Conservation (phyloP, 2,113 vertebrate genomes). For the Charadrius vociferus region DNA sequence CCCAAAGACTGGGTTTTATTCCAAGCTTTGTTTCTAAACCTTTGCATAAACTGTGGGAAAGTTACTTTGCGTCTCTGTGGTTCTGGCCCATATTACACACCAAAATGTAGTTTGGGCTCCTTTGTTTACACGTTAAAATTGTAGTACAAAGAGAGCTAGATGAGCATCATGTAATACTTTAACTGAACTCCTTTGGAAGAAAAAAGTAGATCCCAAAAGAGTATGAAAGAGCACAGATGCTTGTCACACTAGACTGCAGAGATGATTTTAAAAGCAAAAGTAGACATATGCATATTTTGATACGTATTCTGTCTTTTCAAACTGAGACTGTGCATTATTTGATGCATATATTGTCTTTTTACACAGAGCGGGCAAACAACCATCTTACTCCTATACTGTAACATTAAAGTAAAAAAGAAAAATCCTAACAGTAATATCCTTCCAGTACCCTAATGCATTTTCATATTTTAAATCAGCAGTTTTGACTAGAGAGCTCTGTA, state of each 20-base stretch:
- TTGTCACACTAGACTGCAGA: not conserved
- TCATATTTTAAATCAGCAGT: conserved; percentile 31
- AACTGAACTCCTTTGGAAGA: not conserved
- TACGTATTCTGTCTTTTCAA: not conserved
- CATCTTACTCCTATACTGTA: not conserved
- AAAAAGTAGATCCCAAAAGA: not conserved
- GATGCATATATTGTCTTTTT: not conserved
- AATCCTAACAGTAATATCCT: not conserved
- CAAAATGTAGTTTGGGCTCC: not conserved
- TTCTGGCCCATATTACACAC: not conserved
- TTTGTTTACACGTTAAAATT: not conserved
- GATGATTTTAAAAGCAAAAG: not conserved
- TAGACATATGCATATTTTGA: not conserved
- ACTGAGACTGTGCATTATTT: not conserved
- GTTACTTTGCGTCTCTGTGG: not conserved
- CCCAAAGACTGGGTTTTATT: not conserved
- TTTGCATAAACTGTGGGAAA: not conserved
- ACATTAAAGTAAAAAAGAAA: not conserved
- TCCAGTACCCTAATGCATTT: conserved; percentile 18
- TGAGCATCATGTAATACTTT: not conserved
- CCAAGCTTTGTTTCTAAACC: not conserved
- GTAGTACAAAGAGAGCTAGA: not conserved
- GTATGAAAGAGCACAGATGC: not conserved
- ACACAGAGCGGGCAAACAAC: not conserved
- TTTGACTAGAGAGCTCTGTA: conserved; percentile 18